These are phyloP conservation scores for Imbricaverruca yamaguchii DNA, from an alignment of 2,888 invertebrate genomes.

Conservation along the genomic window DNA sequence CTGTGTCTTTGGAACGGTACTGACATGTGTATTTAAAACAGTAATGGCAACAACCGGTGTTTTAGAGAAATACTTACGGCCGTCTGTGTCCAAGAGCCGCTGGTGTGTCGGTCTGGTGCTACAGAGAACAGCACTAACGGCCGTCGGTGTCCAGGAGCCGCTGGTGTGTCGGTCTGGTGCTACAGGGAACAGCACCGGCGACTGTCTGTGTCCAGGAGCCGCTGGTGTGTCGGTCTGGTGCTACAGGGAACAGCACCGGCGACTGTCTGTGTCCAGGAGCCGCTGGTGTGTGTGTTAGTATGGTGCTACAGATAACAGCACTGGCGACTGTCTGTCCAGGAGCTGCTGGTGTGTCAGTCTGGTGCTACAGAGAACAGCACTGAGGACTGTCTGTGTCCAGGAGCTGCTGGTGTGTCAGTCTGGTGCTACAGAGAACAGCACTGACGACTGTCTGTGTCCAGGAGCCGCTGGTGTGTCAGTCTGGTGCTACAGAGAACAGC, in stretches of 20 bases:
- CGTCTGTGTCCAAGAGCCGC: conserved; percentile 25
- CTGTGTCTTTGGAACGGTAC: too few relatives aligned
- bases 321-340: background rate
- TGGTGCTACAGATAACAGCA: conserved; percentile 37
- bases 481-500: conserved; percentile 37
- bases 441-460: background rate
- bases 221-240: too few relatives aligned
- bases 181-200: background rate
- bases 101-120: conserved; percentile 41
- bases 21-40: background rate
- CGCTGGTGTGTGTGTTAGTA: too few relatives aligned
- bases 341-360: too few relatives aligned
- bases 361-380: too few relatives aligned
- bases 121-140: background rate
- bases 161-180: conserved; percentile 41
- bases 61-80: background rate
- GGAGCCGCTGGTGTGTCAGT: conserved; percentile 28
- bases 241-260: too few relatives aligned
- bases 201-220: conserved; percentile 23
- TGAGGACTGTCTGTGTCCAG: background rate
- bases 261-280: too few relatives aligned
- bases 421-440: conserved; percentile 37
- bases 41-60: conserved; percentile 37
- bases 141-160: conserved; percentile 23
- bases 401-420: conserved; percentile 31